A percentile compares a stretch with the other conserved stretches of the same genome.
Evolutionary conservation across 64 coral and sea anemone species (phyloP).

Genomic region (Porites australiensis): DNA sequence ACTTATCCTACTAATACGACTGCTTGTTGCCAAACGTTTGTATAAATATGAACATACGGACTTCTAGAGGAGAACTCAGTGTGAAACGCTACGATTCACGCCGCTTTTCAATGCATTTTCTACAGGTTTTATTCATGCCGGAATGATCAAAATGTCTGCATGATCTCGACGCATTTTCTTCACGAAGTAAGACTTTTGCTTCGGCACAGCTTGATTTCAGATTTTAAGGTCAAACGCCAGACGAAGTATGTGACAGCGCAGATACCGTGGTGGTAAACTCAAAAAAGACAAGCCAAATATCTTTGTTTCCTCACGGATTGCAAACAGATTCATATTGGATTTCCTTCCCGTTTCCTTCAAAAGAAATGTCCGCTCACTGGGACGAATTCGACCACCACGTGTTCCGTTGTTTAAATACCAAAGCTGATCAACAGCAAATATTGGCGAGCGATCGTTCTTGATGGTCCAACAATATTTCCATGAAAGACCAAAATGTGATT

Average conservation of each 20-base stretch:
- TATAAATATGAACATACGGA: not conserved
- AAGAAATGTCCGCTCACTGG: not conserved
- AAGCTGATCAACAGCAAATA: not conserved
- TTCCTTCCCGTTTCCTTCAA: not conserved
- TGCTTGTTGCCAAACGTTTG: not conserved
- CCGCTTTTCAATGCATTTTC: not conserved
- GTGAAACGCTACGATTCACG: slow-evolving; percentile 7
- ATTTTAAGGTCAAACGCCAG: slow-evolving; percentile 18
- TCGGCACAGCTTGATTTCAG: slow-evolving; percentile 23
- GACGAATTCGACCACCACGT: not conserved
- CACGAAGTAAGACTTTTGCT: not conserved
- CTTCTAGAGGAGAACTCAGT: not conserved
- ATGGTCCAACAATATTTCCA: no score
- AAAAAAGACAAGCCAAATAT: not conserved
- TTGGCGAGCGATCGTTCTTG: not conserved
- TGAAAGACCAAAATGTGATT: no score
- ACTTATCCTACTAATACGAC: not conserved
- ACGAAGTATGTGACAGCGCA: not conserved
- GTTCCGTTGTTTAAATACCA: not conserved
- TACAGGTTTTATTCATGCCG: not conserved
- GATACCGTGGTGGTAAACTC: not conserved
- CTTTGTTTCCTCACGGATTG: not conserved
- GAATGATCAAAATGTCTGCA: slow-evolving; percentile 36
- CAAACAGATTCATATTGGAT: not conserved
- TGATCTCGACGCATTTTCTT: not conserved